Evolutionary conservation across 2,888 invertebrate species (phyloP), one percentile per base, ranked within the genome.

Genomic region (Protula sp.): DNA sequence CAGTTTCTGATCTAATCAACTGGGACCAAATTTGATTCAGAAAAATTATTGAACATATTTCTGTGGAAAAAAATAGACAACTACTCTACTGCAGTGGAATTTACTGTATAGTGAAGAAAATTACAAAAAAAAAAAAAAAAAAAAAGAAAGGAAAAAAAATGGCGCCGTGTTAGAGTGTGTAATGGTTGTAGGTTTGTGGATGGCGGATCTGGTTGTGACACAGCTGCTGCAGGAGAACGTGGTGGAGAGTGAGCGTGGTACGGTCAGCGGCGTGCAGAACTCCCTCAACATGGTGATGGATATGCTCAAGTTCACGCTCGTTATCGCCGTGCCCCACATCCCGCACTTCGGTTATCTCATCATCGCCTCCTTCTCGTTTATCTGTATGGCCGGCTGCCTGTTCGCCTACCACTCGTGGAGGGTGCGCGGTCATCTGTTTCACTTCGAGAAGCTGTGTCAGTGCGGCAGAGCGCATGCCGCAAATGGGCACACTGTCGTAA

Each of bases 251-350:
- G 79, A 84, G 64, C 73, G 84, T 27, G 84, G 84, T 3, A 76
- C 80, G 3, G 79, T 85, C n/a, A 80, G 80, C 61, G 84, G 84
- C 2, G 84, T 85, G 2, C 85, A 85, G 68, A 78, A 73, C 55
- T 82, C 84, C 1, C 69, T 85, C n/a, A 84, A 84, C 72, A 80
- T 79, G 71, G 64, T 80, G n/a, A 78, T 84, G 78, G 82, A 84
- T 65, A 77, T 84, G 67, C 54, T 83, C 28, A 84, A 85, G 68
- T 83, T 82, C 66, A 60, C 77, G 19, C 71, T 84, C 54, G 83
- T 69, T 48, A 81, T 84, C n/a, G 60, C 78, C 2, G 71, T 82
- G 4, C 83, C 85, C 0, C 68, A 75, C 31, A 76, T 81, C 1
- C 70, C 80, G 48, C 78, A 80, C 19, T 85, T 84, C 70, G 84